Percentiles rank a stretch among this genome's conserved stretches.
phyloP scores from a whole-genome alignment of 2,888 invertebrate genomes.

The Erebia palarica region DNA sequence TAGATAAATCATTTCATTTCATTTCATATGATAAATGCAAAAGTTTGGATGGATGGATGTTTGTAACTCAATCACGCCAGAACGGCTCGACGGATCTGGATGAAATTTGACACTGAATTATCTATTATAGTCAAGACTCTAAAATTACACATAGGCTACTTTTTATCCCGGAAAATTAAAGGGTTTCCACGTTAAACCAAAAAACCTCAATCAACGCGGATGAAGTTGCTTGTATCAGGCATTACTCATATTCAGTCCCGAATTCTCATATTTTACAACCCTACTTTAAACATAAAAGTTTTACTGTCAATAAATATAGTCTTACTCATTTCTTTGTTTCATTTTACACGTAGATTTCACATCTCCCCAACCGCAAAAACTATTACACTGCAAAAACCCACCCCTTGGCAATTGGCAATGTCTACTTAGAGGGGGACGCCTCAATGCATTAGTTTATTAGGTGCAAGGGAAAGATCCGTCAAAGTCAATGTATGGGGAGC shows the following conservation, averaged over 20 bases:
- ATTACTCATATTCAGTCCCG: too few species aligned
- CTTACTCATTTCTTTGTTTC: constrained; percentile 14
- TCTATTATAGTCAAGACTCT: background rate
- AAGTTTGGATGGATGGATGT: too few species aligned
- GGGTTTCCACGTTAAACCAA: background rate
- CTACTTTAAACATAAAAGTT: background rate
- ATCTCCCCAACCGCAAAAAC: constrained; percentile 19
- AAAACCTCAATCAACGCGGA: background rate
- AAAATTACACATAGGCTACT: background rate
- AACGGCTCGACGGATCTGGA: too few species aligned
- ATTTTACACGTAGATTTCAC: constrained; percentile 15
- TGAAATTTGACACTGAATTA: too few species aligned
- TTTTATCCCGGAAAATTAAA: background rate
- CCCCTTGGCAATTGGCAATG: constrained; percentile 42
- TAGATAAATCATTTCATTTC: too few species aligned
- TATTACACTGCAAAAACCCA: constrained; percentile 40
- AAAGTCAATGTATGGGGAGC: constrained; percentile 64
- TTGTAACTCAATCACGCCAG: too few species aligned
- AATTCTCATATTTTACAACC: too few species aligned
- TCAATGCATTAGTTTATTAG: constrained; percentile 76
- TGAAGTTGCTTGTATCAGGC: too few species aligned
- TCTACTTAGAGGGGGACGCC: constrained; percentile 48
- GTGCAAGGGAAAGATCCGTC: constrained; percentile 74
- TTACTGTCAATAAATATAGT: background rate
- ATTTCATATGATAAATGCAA: too few species aligned